Evolutionary conservation across 2,888 invertebrate species (phyloP).

Genomic region (Diloba caeruleocephala): DNA sequence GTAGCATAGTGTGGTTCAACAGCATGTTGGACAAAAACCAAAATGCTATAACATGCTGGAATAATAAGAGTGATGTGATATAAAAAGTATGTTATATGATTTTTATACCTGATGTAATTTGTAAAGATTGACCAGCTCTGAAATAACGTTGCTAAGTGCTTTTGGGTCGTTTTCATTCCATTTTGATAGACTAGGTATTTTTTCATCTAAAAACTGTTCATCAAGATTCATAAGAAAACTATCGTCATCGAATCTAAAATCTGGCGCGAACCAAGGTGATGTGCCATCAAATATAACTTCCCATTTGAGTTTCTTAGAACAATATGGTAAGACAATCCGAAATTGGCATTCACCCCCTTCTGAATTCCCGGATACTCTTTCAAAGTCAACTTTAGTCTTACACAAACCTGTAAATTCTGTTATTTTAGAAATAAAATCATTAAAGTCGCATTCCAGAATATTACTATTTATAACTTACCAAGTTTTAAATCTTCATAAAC

Average conservation of each 20-base stretch:
- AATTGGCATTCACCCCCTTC: constrained; percentile 88
- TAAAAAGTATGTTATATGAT: constrained; percentile 8
- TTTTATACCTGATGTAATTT: constrained; percentile 91
- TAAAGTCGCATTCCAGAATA: too few species aligned
- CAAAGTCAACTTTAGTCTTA: constrained; percentile 83
- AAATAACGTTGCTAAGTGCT: constrained; percentile 89
- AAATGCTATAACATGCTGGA: too few species aligned
- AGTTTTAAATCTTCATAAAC: constrained; percentile 82
- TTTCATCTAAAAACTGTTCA: constrained; percentile 82
- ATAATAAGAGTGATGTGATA: not conserved
- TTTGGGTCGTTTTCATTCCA: constrained; percentile 91
- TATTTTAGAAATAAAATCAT: too few species aligned
- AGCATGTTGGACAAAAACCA: too few species aligned
- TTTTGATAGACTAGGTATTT: constrained; percentile 89
- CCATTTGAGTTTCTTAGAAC: constrained; percentile 91
- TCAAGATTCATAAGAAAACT: constrained; percentile 90
- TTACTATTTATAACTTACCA: constrained; percentile 63
- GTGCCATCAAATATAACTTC: constrained; percentile 91
- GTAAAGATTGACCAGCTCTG: constrained; percentile 90
- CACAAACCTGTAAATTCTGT: constrained; percentile 79
- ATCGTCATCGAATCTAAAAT: constrained; percentile 93
- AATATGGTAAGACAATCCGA: constrained; percentile 91
- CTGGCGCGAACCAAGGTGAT: constrained; percentile 91
- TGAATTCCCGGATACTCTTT: constrained; percentile 72
- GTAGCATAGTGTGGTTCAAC: too few species aligned